Evolutionary conservation across 2,113 vertebrate genomes (phyloP), one percentile per base, ranked within the genome.

Genomic region (Theropithecus gelada): DNA sequence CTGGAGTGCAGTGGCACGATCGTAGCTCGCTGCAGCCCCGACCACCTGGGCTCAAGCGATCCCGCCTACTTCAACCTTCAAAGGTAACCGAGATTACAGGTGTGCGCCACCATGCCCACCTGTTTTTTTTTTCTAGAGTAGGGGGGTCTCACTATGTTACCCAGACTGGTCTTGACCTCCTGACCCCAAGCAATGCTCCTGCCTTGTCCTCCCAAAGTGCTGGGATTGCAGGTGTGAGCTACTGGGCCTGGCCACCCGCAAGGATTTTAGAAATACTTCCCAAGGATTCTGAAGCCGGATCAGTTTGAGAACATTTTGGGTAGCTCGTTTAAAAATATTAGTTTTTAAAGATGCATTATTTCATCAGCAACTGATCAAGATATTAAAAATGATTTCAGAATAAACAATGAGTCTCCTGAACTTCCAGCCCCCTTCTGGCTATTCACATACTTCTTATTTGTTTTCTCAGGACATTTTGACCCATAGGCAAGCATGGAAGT

Each of bases 281-380:
- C 52, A 13, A 80, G 55, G 64, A 14, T 30, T 38, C 93, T 35
- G 72, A 40, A 50, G 70, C n/a, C 70, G 75, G 80, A 55, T 79
- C 80, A 70, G 83, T 73, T 88, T 92, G 43, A 78, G 90, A 95
- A 89, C 93, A 64, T 27, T 87, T 50, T 25, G 81, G 61, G 18
- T 45, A 76, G 76, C 75, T 79, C 80, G 43, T 75, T 96, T 95
- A 14, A 61, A 97, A 83, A 93, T 66, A 73, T 18, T 90, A 59
- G 68, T 90, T 83, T 78, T 38, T 59, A 48, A 75, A 93, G 93
- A 72, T 52, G 10, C 1, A 1, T 80, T 75, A 10, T 64, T 93
- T 70, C 75, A 3, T 57, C 59, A 88, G n/a, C 59, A 88, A 35
- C 45, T 40, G 59, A 72, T 59, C 6, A 35, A 90, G 90, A 64